Evolutionary conservation across 1,140 invertebrate species (phyloP), one percentile per base, ranked within the genome.

Genomic region (Philotrypesis tridentata): DNA sequence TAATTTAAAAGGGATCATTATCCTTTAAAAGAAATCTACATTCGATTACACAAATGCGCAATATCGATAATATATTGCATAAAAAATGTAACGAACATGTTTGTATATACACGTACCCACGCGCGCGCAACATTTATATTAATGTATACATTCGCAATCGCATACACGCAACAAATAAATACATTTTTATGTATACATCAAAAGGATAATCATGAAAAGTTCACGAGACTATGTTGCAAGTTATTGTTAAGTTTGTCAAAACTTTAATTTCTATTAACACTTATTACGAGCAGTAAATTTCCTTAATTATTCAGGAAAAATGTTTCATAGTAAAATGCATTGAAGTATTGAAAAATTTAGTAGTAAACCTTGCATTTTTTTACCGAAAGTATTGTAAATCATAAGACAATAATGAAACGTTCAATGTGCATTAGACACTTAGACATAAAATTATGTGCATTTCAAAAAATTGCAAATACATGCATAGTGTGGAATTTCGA

Each of bases 191-290:
- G 27, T 70, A 29, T 31, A 70, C 70, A 71, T 71, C 31, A 17
- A 65, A 76, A 65, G n/a, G 61, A 14, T 27, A 65, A 65, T 65
- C 23, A 25, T 63, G 0, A 70, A 79, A 25, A 25, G 9, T 70
- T 11, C 67, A 60, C 29, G 23, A 60, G 27, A 60, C 43, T 71
- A 33, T 12, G n/a, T 72, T 73, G 11, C 21, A 72, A 80, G 70
- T 23, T 80, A 65, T 80, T 80, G 70, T 73, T 80, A 74, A 65
- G 70, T 80, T 80, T 80, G 68, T 73, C 33, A 27, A 73, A 63
- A 80, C 48, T 65, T 72, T 48, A 60, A 80, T 80, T 80, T 73
- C 29, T 79, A 71, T 72, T 61, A 40, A 79, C 9, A 37, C 25
- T 70, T 27, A 68, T 21, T 70, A 23, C 21, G 17, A 29, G 14